These are phyloP conservation scores for Pachypanchax playfairii DNA, from an alignment of 2,113 vertebrate species.

Conservation along the genomic window DNA sequence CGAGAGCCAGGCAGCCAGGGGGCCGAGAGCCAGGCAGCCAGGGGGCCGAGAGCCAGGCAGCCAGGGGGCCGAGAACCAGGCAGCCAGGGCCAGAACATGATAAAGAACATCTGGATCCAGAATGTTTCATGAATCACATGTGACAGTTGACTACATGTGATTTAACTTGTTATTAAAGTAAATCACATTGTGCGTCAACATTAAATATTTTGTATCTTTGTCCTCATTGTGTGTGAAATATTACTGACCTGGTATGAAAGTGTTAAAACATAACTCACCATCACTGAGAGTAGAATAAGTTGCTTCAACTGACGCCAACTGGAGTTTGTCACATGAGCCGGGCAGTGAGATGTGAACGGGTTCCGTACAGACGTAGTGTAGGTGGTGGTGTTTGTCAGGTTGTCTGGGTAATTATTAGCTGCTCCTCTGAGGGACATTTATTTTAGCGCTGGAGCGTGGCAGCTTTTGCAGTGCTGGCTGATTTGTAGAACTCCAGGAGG, in stretches of 20 bases:
- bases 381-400: conserved; percentile 3
- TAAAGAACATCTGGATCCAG: no score
- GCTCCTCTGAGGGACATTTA: conserved; percentile 21
- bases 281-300: not conserved
- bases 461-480: conserved; percentile 12
- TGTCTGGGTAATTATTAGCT: conserved; percentile 29
- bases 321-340: not conserved
- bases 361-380: not conserved
- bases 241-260: conserved; percentile 1
- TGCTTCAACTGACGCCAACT: not conserved
- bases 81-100: no score
- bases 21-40: no score
- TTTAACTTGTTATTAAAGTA: no score
- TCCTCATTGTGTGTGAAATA: not conserved
- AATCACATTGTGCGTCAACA: no score
- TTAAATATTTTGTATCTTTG: no score
- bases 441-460: conserved; percentile 2
- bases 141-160: no score
- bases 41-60: no score
- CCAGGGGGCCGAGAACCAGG: no score
- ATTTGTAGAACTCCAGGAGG: conserved; percentile 24
- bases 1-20: no score
- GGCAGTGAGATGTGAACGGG: not conserved
- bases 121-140: no score
- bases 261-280: conserved; percentile 12